These are phyloP conservation scores for Setophaga kirtlandii DNA, from an alignment of 2,113 vertebrate species.

Conservation along the genomic window DNA sequence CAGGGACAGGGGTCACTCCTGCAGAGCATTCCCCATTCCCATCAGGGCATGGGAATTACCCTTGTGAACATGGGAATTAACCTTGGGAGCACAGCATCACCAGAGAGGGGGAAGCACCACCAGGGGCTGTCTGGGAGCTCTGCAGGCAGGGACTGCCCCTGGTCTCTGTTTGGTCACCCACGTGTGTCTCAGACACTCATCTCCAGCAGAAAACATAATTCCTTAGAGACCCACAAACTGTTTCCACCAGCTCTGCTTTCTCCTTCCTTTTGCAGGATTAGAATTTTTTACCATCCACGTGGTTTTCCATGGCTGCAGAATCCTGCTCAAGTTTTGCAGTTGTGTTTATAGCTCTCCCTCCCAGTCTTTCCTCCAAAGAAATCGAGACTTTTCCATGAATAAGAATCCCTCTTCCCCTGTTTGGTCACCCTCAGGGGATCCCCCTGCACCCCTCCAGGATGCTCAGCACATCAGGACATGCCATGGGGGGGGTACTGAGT, in stretches of 20 bases:
- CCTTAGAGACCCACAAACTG: too few species aligned
- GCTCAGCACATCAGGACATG: not conserved
- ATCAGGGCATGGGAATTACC: accelerated
- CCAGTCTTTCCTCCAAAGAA: too few species aligned
- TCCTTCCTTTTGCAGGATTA: too few species aligned
- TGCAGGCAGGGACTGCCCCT: not conserved
- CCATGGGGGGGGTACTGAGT: accelerated
- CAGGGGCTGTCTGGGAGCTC: not conserved
- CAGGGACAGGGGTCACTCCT: not conserved
- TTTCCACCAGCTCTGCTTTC: too few species aligned
- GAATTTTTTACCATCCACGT: too few species aligned
- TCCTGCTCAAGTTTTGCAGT: too few species aligned
- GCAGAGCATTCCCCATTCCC: not conserved
- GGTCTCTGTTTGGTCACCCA: not conserved
- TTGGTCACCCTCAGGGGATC: not conserved
- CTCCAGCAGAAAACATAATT: too few species aligned
- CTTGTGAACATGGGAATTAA: not conserved
- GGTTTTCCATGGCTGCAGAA: too few species aligned
- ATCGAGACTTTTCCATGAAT: too few species aligned
- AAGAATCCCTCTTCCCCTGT: not conserved
- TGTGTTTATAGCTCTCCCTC: too few species aligned
- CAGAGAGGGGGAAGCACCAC: not conserved
- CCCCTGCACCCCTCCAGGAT: not conserved
- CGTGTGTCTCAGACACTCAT: too few species aligned
- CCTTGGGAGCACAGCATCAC: not conserved